Evolutionary conservation across 2,797 vertebrate genomes (phyloP), one percentile per base, ranked within the genome.

Genomic region (Morelia viridis): DNA sequence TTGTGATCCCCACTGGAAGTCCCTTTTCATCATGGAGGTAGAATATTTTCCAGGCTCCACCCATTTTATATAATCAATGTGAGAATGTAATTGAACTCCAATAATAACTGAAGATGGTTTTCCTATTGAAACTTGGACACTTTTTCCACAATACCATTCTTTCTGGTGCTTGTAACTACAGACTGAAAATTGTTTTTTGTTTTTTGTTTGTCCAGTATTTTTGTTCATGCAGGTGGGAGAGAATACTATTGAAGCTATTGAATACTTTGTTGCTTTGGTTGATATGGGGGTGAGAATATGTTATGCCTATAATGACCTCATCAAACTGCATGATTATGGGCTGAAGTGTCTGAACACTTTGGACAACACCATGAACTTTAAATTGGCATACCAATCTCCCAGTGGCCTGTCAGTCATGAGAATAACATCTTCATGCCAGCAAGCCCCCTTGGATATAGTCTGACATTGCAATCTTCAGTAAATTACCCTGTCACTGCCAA

Each of bases 401-500:
- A 71, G 96, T 89, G 86, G 96, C 95, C 97, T 97, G 97, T 97
- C 98, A 98, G 96, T 98, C 97, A 98, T 17, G 93, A 11, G 94
- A 97, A 96, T 95, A 96, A 96, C 96, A 96, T 97, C 97, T 97
- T 94, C 93, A 96, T 96, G 97, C 97, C 96, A 90, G 88, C 92
- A 68, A 96, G 95, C 96, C 97, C 96, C 96, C 95, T 92, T 93
- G 96, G 97, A 97, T 97, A 97, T 95, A 95, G 96, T 95, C 97
- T 98, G 97, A 97, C 97, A 98, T 96, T 94, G 97, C 97, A 98
- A 98, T 98, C 97, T 98, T 96, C 97, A 97, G 97, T 97, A 98
- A 98, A 98, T 98, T 98, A 97, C 97, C 96, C 97, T 97, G 98
- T 97, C 98, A 97, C 97, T 97, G 97, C 97, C 98, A 97, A 98